A percentile compares a stretch with the other conserved stretches of the same genome.
phyloP scores from a whole-genome alignment of 1,140 invertebrate species.

The Drosophila repleta region DNA sequence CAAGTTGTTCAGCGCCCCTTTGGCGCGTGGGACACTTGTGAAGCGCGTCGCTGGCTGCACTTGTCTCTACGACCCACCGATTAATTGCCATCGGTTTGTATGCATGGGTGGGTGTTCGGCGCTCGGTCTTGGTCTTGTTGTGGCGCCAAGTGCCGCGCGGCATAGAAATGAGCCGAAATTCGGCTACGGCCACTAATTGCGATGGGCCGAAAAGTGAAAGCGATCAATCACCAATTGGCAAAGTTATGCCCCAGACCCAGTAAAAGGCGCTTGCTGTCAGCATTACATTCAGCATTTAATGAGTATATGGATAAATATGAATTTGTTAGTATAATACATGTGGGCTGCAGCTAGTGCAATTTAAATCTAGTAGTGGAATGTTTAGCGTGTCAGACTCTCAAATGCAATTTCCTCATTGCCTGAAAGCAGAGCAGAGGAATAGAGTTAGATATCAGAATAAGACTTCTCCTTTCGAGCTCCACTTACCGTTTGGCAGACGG shows the following conservation, averaged over 20 bases:
- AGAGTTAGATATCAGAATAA: no score
- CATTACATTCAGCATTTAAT: no score
- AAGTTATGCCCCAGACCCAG: conserved; percentile 3
- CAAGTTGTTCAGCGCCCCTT: neutral
- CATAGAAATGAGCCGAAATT: conserved; percentile 54
- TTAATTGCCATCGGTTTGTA: conserved; percentile 70
- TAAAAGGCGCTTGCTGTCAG: neutral
- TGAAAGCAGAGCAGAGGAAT: no score
- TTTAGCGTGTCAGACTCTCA: no score
- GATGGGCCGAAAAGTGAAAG: conserved; percentile 58
- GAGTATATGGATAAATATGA: no score
- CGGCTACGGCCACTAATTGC: conserved; percentile 26
- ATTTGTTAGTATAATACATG: no score
- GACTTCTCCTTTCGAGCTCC: no score
- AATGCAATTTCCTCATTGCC: no score
- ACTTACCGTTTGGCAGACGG: no score
- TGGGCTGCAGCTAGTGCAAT: no score
- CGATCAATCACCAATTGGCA: conserved; percentile 65
- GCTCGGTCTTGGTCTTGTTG: conserved; percentile 6
- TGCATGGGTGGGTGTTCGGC: conserved; percentile 33
- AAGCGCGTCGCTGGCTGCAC: conserved; percentile 6
- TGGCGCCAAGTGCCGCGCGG: conserved; percentile 27
- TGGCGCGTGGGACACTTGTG: neutral
- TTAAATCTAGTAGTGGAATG: no score
- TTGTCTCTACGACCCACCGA: conserved; percentile 38